Percentiles rank a stretch among this genome's conserved stretches.
Conservation (phyloP, 2,113 vertebrate genomes). For the Crypturellus undulatus region DNA sequence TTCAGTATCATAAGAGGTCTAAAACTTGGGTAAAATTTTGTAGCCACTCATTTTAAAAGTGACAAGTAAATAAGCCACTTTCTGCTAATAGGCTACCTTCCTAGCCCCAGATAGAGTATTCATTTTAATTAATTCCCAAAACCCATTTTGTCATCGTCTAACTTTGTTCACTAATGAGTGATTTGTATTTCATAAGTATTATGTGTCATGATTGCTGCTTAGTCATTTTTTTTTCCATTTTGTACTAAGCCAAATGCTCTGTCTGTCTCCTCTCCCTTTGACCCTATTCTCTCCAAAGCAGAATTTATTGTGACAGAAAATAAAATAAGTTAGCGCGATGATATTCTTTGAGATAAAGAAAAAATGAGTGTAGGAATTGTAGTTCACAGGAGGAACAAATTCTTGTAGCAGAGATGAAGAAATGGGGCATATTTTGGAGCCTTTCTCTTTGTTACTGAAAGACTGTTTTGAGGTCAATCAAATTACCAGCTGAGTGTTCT, state of each 20-base stretch:
- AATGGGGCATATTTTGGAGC: neutral
- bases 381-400: neutral
- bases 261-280: neutral
- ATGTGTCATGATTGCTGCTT: neutral
- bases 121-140: neutral
- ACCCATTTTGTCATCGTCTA: neutral
- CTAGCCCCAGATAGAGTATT: neutral
- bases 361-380: neutral
- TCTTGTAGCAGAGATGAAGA: neutral
- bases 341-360: neutral
- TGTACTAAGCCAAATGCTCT: neutral
- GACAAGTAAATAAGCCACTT: neutral
- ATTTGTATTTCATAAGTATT: neutral
- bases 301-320: neutral
- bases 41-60: neutral
- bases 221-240: neutral
- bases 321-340: neutral
- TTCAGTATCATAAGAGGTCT: neutral
- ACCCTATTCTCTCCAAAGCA: neutral
- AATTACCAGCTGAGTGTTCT: neutral
- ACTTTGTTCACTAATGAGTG: neutral
- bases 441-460: neutral
- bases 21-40: neutral
- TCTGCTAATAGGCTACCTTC: neutral
- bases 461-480: neutral